These are phyloP conservation scores for Bolinopsis microptera DNA, from an alignment of 37 sponge, comb jelly and placozoan species.

Conservation along the genomic window DNA sequence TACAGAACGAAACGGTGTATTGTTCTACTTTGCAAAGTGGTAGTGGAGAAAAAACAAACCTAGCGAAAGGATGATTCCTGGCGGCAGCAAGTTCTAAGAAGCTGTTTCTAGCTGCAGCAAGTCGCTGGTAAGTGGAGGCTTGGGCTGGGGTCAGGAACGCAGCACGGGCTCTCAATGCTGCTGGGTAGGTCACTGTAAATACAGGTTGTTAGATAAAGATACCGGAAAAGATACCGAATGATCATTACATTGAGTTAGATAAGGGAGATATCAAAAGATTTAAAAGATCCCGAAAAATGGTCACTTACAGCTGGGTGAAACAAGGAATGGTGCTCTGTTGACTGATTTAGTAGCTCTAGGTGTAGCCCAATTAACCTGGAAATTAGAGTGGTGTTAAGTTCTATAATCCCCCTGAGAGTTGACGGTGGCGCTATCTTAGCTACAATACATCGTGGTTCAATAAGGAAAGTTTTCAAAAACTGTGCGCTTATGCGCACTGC, in stretches of 20 bases:
- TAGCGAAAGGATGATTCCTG: not conserved
- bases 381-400: not conserved
- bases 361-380: conserved; percentile 64
- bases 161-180: conserved; percentile 57
- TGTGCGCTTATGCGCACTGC: not conserved
- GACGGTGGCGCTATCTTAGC: not conserved
- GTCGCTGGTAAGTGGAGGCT: conserved; percentile 39
- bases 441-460: not conserved
- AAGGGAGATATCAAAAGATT: not conserved
- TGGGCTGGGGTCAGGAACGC: conserved; percentile 58
- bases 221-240: too few relatives aligned
- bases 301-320: conserved; percentile 45
- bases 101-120: conserved; percentile 52
- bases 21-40: too few relatives aligned
- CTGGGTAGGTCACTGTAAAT: conserved; percentile 39
- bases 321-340: conserved; percentile 55
- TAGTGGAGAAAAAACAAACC: too few relatives aligned
- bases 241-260: not conserved
- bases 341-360: conserved; percentile 41
- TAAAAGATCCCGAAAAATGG: not conserved
- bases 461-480: conserved; percentile 8
- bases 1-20: too few relatives aligned
- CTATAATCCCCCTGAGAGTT: not conserved
- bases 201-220: not conserved
- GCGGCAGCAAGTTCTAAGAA: conserved; percentile 55